phyloP scores from a whole-genome alignment of 2,797 vertebrate genomes.

The Knipowitschia caucasica region DNA sequence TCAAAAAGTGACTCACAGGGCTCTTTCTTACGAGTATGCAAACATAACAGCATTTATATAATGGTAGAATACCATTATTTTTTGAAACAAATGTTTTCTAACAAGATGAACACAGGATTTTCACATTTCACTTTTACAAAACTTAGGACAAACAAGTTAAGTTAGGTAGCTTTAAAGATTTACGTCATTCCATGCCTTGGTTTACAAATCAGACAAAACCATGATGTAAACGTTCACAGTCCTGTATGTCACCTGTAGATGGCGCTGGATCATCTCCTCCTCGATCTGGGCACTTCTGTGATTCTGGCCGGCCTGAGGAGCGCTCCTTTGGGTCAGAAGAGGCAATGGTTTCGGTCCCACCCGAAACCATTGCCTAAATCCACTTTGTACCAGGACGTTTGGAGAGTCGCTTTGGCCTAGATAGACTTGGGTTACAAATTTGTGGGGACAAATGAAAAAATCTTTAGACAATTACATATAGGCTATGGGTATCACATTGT shows the following conservation, averaged over 20 bases:
- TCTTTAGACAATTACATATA: not conserved
- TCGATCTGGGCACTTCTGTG: not conserved
- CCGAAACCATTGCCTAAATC: not conserved
- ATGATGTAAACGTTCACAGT: not conserved
- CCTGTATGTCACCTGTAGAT: not conserved
- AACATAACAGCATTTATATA: too few relatives aligned
- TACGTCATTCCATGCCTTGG: too few relatives aligned
- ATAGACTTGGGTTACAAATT: not conserved
- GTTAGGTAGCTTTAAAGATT: too few relatives aligned
- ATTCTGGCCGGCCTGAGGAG: not conserved
- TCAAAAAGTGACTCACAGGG: too few relatives aligned
- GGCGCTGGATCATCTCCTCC: not conserved
- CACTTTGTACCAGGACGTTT: not conserved
- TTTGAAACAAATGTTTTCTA: too few relatives aligned
- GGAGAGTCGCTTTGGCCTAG: too few relatives aligned
- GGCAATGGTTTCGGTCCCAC: not conserved
- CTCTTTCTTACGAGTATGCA: too few relatives aligned
- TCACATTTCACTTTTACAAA: too few relatives aligned
- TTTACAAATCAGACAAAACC: not conserved
- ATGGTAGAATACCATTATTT: too few relatives aligned
- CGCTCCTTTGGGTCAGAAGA: not conserved
- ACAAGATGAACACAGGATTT: too few relatives aligned
- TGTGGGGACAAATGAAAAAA: not conserved
- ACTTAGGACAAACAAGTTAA: too few relatives aligned
- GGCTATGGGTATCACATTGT: not conserved